phyloP scores from a whole-genome alignment of 2,113 vertebrate genomes.

The Potamarius usumacintae region DNA sequence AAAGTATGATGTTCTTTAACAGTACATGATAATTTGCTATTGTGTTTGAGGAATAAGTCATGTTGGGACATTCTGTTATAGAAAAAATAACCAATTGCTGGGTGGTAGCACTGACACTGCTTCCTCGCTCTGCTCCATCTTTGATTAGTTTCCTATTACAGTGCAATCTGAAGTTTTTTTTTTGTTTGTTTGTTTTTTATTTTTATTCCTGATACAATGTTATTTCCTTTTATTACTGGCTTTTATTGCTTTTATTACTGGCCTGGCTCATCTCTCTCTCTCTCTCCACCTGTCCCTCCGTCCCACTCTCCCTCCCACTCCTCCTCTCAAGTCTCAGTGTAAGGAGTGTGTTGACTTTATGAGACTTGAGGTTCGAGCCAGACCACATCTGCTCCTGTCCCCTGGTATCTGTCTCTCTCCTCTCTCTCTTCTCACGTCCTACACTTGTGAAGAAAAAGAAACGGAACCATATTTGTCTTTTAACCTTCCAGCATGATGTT shows the following conservation, averaged over 20 bases:
- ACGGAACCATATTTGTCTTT: conserved; percentile 32
- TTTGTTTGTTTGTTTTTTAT: background rate
- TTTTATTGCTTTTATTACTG: no score
- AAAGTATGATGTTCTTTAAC: background rate
- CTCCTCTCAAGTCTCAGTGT: background rate
- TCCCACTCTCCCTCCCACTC: background rate
- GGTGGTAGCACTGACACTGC: background rate
- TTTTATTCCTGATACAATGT: background rate
- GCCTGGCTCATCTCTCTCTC: background rate
- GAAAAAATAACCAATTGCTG: background rate
- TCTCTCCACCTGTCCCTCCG: background rate
- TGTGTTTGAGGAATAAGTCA: background rate
- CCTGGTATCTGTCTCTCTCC: conserved; percentile 10
- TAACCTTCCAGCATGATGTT: conserved; percentile 4
- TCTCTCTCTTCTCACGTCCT: conserved; percentile 26
- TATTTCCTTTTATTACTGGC: background rate
- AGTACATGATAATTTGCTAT: no score
- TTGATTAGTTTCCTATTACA: background rate
- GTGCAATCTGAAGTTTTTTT: background rate
- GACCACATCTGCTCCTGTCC: conserved; percentile 34
- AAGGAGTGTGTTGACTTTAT: background rate
- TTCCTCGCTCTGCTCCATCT: background rate
- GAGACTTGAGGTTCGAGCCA: conserved; percentile 26
- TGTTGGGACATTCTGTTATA: background rate
- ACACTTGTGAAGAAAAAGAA: conserved; percentile 36